These are phyloP conservation scores for Caenorhabditis sp. DNA, from an alignment of 2,888 invertebrate genomes.

Conservation along the genomic window DNA sequence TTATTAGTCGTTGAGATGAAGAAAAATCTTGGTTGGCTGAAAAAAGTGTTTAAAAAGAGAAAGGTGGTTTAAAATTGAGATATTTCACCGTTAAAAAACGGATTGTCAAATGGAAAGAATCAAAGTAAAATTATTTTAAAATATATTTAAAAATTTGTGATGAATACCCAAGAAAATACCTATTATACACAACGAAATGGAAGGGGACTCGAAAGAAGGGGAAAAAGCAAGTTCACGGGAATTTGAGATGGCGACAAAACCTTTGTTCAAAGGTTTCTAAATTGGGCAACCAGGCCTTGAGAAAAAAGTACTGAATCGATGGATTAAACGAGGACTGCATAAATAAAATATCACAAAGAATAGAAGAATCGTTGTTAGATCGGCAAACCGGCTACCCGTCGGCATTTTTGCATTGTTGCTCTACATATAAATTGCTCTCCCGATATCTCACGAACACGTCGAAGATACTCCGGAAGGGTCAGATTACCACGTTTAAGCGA, in stretches of 20 bases:
- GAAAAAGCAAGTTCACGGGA: conserved; percentile 1
- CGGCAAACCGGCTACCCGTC: conserved; percentile 86
- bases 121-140: neutral
- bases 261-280: too few relatives aligned
- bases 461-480: conserved; percentile 93
- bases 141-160: neutral
- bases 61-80: neutral
- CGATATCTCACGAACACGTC: conserved; percentile 92
- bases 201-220: neutral
- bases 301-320: too few relatives aligned
- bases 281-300: neutral
- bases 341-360: conserved; percentile 1
- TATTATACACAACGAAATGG: neutral
- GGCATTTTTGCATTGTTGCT: conserved; percentile 94
- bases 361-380: conserved; percentile 71
- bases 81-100: conserved; percentile 3
- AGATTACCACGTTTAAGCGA: conserved; percentile 72
- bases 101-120: neutral
- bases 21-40: neutral
- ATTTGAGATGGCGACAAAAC: neutral
- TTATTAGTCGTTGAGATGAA: neutral
- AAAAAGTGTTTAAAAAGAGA: neutral
- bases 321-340: neutral
- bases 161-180: neutral
- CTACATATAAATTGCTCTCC: conserved; percentile 93